Percentiles rank a stretch among this genome's conserved stretches.
Conservation (phyloP, 2,797 vertebrate species). For the Naso thynnoides region DNA sequence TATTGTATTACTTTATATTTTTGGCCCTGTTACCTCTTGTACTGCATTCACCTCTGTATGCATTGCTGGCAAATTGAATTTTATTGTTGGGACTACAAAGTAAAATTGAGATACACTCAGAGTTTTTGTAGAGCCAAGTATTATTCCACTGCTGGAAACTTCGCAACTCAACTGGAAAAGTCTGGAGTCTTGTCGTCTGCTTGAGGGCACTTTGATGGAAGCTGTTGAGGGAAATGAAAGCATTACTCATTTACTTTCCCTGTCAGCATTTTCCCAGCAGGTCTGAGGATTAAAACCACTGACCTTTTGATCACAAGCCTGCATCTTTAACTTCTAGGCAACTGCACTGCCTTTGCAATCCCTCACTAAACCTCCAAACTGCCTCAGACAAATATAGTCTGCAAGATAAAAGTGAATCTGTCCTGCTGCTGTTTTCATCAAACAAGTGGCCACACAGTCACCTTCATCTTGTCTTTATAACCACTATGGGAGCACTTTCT, state of each 20-base stretch:
- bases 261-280: conserved; percentile 21
- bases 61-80: not conserved
- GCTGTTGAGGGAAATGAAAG: conserved; percentile 19
- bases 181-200: conserved; percentile 8
- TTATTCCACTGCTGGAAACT: conserved; percentile 3
- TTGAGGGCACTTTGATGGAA: conserved; percentile 15
- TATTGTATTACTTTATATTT: not conserved
- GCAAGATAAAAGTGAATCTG: conserved; percentile 37
- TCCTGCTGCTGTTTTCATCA: conserved; percentile 62
- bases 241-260: conserved; percentile 40
- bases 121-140: not conserved
- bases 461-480: conserved; percentile 58
- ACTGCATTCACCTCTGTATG: not conserved
- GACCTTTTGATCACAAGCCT: conserved; percentile 50
- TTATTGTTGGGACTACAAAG: not conserved
- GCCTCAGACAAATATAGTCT: conserved; percentile 34
- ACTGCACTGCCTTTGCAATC: conserved; percentile 20
- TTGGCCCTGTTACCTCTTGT: not conserved
- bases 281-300: conserved; percentile 53
- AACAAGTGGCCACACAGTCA: conserved; percentile 46
- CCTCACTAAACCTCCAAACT: conserved; percentile 14
- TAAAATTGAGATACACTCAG: too few relatives aligned
- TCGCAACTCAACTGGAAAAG: not conserved
- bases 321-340: conserved; percentile 28
- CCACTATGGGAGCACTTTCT: conserved; percentile 41